Conservation (phyloP, 2,797 vertebrate genomes). For the Natrix natrix region DNA sequence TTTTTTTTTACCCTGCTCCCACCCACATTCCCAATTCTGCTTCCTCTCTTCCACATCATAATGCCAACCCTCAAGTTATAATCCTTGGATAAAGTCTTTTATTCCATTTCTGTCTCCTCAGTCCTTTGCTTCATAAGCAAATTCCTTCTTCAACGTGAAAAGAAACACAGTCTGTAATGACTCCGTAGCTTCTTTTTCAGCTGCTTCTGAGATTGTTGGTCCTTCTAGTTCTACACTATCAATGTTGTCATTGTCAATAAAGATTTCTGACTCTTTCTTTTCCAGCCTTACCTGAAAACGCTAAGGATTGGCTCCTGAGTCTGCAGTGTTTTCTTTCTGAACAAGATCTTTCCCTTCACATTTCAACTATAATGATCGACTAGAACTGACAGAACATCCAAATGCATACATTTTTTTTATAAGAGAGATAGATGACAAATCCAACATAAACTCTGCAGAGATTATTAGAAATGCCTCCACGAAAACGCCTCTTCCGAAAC, state of each 20-base stretch:
- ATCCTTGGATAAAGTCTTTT: not conserved
- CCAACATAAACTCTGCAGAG: not conserved
- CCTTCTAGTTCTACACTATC: not conserved
- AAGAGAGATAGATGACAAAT: not conserved
- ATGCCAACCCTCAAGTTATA: not conserved
- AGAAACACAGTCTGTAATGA: not conserved
- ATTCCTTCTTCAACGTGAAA: not conserved
- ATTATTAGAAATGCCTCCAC: not conserved
- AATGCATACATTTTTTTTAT: not conserved
- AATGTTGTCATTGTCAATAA: not conserved
- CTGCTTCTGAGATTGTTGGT: no score
- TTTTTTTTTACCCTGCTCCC: not conserved
- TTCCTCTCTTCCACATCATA: not conserved
- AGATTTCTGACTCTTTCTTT: not conserved
- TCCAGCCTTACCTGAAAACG: not conserved
- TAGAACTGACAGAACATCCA: not conserved
- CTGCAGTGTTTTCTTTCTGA: not conserved
- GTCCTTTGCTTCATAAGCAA: not conserved
- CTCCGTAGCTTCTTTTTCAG: not conserved
- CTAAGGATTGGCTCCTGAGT: not conserved
- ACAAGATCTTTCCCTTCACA: not conserved
- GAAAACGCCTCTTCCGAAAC: not conserved
- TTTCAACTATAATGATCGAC: not conserved
- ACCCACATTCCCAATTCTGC: not conserved
- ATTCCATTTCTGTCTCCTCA: not conserved